A percentile compares a stretch with the other conserved stretches of the same genome.
These are phyloP conservation scores for Umimayanthus kanabou DNA, from an alignment of 92 coral and sea anemone species.

Conservation along the genomic window DNA sequence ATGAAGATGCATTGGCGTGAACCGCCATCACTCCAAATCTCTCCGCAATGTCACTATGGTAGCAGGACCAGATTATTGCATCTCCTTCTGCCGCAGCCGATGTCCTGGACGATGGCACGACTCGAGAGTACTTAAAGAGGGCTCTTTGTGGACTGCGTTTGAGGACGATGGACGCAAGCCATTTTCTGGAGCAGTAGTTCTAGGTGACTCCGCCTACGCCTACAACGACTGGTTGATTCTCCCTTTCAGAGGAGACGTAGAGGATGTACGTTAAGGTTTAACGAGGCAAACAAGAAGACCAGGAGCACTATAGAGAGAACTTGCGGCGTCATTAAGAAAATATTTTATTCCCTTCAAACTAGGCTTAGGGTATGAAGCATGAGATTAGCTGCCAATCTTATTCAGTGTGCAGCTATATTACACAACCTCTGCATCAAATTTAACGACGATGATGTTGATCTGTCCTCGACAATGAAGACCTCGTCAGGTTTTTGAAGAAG, in stretches of 20 bases:
- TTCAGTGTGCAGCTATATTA: constrained; percentile 52
- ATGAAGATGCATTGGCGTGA: constrained; percentile 43
- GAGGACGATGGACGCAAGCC: constrained; percentile 47
- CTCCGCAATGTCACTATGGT: constrained; percentile 47
- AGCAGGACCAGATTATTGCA: constrained; percentile 29
- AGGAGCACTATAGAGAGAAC: constrained; percentile 46
- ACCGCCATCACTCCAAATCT: constrained; percentile 48
- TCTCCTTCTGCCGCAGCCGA: constrained; percentile 38
- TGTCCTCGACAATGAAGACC: constrained; percentile 48
- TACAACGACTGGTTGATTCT: constrained; percentile 45
- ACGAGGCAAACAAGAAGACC: constrained; percentile 48
- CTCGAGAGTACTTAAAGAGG: constrained; percentile 48
- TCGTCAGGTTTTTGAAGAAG: constrained; percentile 28
- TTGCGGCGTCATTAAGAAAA: constrained; percentile 39
- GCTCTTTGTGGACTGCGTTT: constrained; percentile 54
- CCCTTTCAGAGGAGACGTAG: constrained; percentile 54
- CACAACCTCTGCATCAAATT: constrained; percentile 52
- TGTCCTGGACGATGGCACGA: constrained; percentile 49
- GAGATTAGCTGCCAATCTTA: constrained; percentile 48
- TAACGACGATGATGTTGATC: constrained; percentile 50
- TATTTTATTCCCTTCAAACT: constrained; percentile 27
- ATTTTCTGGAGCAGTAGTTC: constrained; percentile 45
- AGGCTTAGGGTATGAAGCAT: constrained; percentile 40
- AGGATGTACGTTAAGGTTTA: constrained; percentile 43
- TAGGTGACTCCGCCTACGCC: constrained; percentile 41